Evolutionary conservation across 2,888 invertebrate species (phyloP), one percentile per base, ranked within the genome.

Genomic region (Pterobdella sp.): DNA sequence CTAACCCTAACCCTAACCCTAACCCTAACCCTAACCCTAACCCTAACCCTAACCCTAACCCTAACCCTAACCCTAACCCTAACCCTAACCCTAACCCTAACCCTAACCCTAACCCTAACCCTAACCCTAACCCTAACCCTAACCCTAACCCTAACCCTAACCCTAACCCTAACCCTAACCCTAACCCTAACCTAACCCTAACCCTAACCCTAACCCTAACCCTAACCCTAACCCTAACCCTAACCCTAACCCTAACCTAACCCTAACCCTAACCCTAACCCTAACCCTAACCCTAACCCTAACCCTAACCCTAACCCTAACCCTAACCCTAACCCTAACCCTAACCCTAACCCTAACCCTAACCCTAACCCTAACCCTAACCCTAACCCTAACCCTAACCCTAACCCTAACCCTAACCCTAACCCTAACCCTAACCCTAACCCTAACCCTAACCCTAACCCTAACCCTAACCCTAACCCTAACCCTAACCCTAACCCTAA

Each of bases 401-500:
- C 42, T n/a, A 14, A 63, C 7, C 26, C 63, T n/a, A 14, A 63
- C 7, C 63, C 63, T n/a, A 14, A 63, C 7, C 26, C 63, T n/a
- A 14, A 63, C 7, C 63, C 63, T n/a, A 14, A 63, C 7, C 26
- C 63, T n/a, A 14, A 63, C 7, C 63, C 63, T n/a, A 14, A 63
- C 7, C 26, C 63, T n/a, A 14, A 63, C 7, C 63, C 63, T n/a
- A 14, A 29, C 7, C 26, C 63, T n/a, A 7, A 26, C 4, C 31
- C 63, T n/a, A 68, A 75, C 73, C 63, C 63, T n/a, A 14, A 63
- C 7, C 63, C 63, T 26, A 14, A 63, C 7, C 63, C 63, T 22
- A 14, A 75, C 74, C 74, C 72, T 74, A 72, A 76, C 73, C 75
- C 76, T 76, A 72, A 73, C 72, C 73, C 76, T 76, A 76, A 74